Evolutionary conservation across 2,888 invertebrate genomes (phyloP), one percentile per base, ranked within the genome.

Genomic region (Smittia sp.): DNA sequence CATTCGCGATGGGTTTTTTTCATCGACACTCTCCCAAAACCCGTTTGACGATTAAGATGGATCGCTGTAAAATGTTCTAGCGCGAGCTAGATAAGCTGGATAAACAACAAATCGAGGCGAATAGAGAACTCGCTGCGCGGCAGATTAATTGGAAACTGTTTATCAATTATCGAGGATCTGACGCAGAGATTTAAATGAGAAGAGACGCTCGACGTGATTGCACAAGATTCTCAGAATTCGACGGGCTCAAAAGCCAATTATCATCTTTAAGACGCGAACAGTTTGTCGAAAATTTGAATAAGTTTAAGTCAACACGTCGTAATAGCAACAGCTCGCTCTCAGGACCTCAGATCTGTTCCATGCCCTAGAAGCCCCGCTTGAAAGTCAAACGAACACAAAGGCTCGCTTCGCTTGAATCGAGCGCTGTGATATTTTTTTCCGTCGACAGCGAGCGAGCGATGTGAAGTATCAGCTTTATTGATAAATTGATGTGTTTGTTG

Each of bases 351-450:
- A 58, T 22, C 18, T 22, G 22, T 58, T 58, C 13, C 18, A 4
- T 65, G 65, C 65, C 65, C 65, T 65, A 65, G 27, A 39, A 68
- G 41, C 20, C n/a, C 41, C 15, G 20, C 46, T 46, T 68, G 68
- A 68, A 68, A 68, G 68, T 68, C 68, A 68, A 68, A 68, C 24
- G 4, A 38, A 58, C 13, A 58, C 22, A 22, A 58, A 58, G 22
- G 22, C 18, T 58, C 22, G 58, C 9, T 58, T 22, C 9, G 3
- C 9, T 58, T 9, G 22, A 58, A 58, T 1, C 15, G 3, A 46
- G n/a, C 46, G 46, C 46, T 46, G n/a, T 11, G 11, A 18, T 58
- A 3, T 58, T 58, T 58, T 58, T 58, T 22, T n/a, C 22, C 58
- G 3, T 58, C 58, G 58, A 58, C 20, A 20, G 22, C 2, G 58